phyloP scores from a whole-genome alignment of 2,113 vertebrate genomes.

The Tor tambroides region DNA sequence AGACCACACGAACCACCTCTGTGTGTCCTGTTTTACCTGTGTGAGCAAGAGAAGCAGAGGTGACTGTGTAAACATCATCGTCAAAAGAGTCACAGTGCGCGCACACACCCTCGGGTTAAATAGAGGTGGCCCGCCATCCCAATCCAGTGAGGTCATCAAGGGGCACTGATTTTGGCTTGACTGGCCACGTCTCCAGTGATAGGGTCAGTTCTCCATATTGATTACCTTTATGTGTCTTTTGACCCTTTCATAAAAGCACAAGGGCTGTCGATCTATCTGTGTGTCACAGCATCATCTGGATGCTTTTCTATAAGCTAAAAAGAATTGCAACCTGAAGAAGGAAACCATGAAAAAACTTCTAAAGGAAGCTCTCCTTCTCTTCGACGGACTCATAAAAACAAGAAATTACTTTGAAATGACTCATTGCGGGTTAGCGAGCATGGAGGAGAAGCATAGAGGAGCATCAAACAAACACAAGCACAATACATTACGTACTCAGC shows the following conservation, averaged over 20 bases:
- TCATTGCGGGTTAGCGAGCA: slow-evolving; percentile 14
- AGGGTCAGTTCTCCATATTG: slow-evolving; percentile 1
- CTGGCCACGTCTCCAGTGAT: neutral
- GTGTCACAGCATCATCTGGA: slow-evolving; percentile 10
- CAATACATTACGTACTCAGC: slow-evolving; percentile 2
- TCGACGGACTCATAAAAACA: neutral
- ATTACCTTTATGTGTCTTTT: slow-evolving; percentile 39
- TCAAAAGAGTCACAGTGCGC: neutral
- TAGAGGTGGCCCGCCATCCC: neutral
- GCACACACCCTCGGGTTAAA: neutral
- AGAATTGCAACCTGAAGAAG: neutral
- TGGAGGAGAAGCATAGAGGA: neutral
- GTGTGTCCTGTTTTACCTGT: slow-evolving; percentile 84
- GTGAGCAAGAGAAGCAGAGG: neutral
- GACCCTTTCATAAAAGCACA: slow-evolving; percentile 9
- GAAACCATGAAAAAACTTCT: neutral
- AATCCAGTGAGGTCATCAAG: slow-evolving; percentile 8
- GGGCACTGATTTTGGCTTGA: slow-evolving; percentile 11
- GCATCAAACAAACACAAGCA: slow-evolving; percentile 31
- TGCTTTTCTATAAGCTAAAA: neutral
- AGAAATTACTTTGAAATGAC: slow-evolving; percentile 17
- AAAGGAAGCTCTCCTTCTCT: neutral
- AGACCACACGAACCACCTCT: slow-evolving; percentile 88
- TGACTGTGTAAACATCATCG: neutral
- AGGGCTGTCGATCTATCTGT: neutral